Conservation (phyloP, 2,113 vertebrate genomes). For the Cryptomyrus ogoouensis region DNA sequence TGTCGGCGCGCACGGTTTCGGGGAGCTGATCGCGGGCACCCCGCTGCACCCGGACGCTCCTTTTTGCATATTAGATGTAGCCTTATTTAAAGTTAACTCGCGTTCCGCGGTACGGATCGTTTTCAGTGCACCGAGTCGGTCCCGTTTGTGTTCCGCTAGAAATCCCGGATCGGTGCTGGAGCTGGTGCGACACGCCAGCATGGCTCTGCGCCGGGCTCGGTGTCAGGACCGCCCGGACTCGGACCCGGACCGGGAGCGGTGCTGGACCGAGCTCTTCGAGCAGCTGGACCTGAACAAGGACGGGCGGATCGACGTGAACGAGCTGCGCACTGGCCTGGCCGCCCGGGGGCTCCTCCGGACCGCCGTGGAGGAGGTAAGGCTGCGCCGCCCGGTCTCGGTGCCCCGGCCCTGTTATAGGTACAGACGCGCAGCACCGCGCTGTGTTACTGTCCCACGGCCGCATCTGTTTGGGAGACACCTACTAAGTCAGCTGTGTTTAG, state of each 20-base stretch:
- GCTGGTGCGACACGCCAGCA: conserved; percentile 18
- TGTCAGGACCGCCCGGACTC: conserved; percentile 59
- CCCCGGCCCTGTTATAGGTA: not conserved
- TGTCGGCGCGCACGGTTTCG: not conserved
- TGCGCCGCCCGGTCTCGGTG: not conserved
- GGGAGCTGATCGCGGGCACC: not conserved
- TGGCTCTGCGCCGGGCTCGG: conserved; percentile 37
- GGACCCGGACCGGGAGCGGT: conserved; percentile 60
- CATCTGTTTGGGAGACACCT: not conserved
- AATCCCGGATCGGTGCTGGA: not conserved
- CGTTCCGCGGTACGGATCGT: not conserved
- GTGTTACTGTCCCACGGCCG: not conserved
- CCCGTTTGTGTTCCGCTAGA: not conserved
- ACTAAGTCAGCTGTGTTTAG: not conserved
- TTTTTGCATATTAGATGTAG: not conserved
- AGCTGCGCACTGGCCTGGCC: conserved; percentile 70
- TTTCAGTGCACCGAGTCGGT: not conserved
- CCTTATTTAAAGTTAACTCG: not conserved
- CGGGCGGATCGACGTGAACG: conserved; percentile 71
- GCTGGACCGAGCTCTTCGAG: conserved; percentile 73
- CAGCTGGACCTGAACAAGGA: conserved; percentile 80
- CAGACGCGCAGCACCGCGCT: no score
- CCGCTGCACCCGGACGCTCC: not conserved
- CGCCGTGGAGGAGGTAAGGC: conserved; percentile 56
- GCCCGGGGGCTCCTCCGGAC: conserved; percentile 55